Conservation (phyloP, 2,888 invertebrate genomes). For the Phaedon cochleariae region DNA sequence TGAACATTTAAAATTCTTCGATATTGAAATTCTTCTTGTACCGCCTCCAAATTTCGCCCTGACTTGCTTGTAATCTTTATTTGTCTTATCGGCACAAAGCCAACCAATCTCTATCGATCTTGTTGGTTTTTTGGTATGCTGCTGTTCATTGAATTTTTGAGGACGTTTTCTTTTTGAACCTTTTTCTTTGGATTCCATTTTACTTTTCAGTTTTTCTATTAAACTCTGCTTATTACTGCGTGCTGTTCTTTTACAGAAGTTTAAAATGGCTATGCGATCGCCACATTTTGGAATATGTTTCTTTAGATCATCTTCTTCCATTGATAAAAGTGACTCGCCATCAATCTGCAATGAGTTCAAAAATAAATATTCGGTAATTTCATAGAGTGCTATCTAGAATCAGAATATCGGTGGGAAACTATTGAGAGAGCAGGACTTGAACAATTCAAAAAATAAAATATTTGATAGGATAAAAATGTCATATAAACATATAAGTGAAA, state of each 20-base stretch:
- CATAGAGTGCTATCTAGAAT: no score
- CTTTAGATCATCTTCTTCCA: no score
- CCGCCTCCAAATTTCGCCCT: constrained; percentile 5
- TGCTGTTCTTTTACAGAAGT: background rate
- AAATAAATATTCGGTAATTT: no score
- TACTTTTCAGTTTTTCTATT: constrained; percentile 13
- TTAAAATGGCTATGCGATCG: background rate
- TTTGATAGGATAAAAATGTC: no score
- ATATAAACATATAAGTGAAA: no score
- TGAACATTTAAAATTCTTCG: background rate
- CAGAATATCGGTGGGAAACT: no score
- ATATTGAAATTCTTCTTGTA: background rate
- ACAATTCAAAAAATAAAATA: no score
- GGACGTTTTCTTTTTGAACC: background rate
- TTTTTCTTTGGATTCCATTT: constrained; percentile 2
- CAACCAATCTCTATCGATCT: constrained; percentile 15
- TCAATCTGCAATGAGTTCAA: no score
- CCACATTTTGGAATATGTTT: background rate
- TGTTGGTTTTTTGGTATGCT: constrained; percentile 7
- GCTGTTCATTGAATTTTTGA: background rate
- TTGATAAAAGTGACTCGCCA: no score
- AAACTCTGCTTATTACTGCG: constrained; percentile 15
- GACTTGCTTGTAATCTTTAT: constrained; percentile 4
- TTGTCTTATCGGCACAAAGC: constrained; percentile 3
- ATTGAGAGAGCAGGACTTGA: no score